These are phyloP conservation scores for Pseudolaguvia tuberculata DNA, from an alignment of 2,113 vertebrate species.

Conservation along the genomic window DNA sequence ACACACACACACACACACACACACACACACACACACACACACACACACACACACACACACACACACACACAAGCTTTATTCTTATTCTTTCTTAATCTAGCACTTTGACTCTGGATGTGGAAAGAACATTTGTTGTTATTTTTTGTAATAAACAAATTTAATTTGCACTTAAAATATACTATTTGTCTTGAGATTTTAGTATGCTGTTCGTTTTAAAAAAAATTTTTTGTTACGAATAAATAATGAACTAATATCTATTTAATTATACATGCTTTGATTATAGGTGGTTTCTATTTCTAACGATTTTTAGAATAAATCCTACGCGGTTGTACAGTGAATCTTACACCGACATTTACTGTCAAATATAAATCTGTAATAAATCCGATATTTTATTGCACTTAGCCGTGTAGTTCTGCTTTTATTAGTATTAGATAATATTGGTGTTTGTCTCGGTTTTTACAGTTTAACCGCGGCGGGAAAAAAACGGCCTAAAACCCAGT, in stretches of 20 bases:
- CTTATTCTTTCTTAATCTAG: too few relatives aligned
- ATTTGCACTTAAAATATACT: too few relatives aligned
- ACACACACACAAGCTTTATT: too few relatives aligned
- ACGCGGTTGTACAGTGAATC: too few relatives aligned
- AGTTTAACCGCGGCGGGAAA: not conserved
- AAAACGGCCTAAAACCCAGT: conserved; percentile 26
- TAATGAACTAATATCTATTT: too few relatives aligned
- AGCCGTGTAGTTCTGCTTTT: not conserved
- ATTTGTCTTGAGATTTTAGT: too few relatives aligned
- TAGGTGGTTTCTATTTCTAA: not conserved
- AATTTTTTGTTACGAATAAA: not conserved
- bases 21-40: conserved; percentile 9
- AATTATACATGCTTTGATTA: not conserved
- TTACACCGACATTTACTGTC: too few relatives aligned
- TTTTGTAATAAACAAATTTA: not conserved
- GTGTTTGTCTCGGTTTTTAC: not conserved
- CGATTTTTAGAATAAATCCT: not conserved
- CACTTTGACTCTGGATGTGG: not conserved
- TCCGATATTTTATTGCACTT: not conserved
- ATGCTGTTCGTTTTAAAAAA: not conserved
- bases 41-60: too few relatives aligned
- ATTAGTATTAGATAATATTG: not conserved
- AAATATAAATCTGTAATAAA: not conserved
- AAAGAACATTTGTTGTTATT: not conserved
- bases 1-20: too few relatives aligned